A percentile compares a stretch with the other conserved stretches of the same genome.
Evolutionary conservation across 2,113 vertebrate genomes (phyloP).

Genomic region (Anolis sagrei): DNA sequence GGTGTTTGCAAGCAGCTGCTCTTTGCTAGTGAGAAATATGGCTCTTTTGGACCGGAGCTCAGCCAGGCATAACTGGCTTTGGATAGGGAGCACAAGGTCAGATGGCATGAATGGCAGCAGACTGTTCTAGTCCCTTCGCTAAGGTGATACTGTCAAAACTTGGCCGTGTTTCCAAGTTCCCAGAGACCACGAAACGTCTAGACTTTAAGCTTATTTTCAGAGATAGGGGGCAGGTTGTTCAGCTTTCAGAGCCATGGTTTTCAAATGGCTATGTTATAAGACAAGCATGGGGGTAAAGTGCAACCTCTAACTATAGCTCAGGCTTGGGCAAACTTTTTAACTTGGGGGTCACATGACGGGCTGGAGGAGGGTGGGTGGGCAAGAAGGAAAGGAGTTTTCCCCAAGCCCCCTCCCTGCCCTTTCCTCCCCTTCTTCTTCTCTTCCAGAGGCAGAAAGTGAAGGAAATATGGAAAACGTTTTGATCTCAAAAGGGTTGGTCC

Average conservation of each 20-base stretch:
- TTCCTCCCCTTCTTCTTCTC: too few relatives aligned
- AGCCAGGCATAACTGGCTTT: slow-evolving; percentile 16
- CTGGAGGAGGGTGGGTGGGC: too few relatives aligned
- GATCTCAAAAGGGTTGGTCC: too few relatives aligned
- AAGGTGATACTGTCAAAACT: not conserved
- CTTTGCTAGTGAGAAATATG: slow-evolving; percentile 39
- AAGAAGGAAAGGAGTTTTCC: too few relatives aligned
- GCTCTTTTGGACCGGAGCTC: slow-evolving; percentile 18
- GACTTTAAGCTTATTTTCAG: not conserved
- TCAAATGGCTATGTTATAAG: not conserved
- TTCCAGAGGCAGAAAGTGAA: too few relatives aligned
- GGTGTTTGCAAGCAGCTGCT: slow-evolving; percentile 38
- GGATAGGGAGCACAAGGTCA: slow-evolving; percentile 41
- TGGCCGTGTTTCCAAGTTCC: not conserved
- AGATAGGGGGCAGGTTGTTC: not conserved
- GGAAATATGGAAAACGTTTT: too few relatives aligned
- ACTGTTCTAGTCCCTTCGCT: not conserved
- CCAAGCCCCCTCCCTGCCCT: too few relatives aligned
- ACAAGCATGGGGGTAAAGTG: too few relatives aligned
- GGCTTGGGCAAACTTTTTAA: too few relatives aligned
- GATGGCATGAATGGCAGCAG: not conserved
- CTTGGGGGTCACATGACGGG: too few relatives aligned
- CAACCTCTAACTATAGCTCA: too few relatives aligned
- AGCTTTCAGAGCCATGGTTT: not conserved
- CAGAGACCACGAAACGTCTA: not conserved